Evolutionary conservation across 2,797 vertebrate genomes (phyloP).

Genomic region (Xenentodon cancila): DNA sequence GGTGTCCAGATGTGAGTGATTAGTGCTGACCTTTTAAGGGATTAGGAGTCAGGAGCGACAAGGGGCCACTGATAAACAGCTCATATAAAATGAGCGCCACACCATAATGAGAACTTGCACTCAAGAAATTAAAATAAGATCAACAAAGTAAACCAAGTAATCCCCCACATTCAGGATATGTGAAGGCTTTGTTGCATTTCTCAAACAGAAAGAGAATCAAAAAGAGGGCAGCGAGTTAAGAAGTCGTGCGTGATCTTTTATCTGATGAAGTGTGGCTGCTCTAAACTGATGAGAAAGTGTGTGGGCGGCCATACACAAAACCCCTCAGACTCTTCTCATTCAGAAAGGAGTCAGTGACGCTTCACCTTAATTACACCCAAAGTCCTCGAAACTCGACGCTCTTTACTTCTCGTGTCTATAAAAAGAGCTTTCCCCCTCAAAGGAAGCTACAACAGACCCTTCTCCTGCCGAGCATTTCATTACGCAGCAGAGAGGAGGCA

Average conservation of each 20-base stretch:
- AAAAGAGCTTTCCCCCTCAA: conserved; percentile 66
- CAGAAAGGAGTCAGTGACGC: conserved; percentile 54
- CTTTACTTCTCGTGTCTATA: conserved; percentile 56
- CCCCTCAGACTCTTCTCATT: conserved; percentile 31
- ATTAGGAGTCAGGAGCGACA: conserved; percentile 9
- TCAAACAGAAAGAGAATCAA: background rate
- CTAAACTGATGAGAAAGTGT: conserved; percentile 43
- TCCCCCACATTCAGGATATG: background rate
- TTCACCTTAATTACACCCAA: conserved; percentile 66
- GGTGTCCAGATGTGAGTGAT: background rate
- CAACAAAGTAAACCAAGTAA: background rate
- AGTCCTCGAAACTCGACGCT: conserved; percentile 61
- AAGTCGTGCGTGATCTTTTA: conserved; percentile 37
- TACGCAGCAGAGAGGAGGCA: conserved; percentile 40
- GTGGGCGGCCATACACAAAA: conserved; percentile 50
- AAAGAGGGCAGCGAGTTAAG: conserved; percentile 8
- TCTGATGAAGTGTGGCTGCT: conserved; percentile 32
- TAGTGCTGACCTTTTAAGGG: conserved; percentile 42
- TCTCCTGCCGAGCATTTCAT: conserved; percentile 49
- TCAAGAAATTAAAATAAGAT: background rate
- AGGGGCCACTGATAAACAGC: background rate
- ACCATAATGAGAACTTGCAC: background rate
- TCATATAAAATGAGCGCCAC: background rate
- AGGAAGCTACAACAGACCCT: conserved; percentile 48
- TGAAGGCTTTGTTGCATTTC: background rate